Conservation (phyloP, 2,888 invertebrate species). For the Unio pictorum region DNA sequence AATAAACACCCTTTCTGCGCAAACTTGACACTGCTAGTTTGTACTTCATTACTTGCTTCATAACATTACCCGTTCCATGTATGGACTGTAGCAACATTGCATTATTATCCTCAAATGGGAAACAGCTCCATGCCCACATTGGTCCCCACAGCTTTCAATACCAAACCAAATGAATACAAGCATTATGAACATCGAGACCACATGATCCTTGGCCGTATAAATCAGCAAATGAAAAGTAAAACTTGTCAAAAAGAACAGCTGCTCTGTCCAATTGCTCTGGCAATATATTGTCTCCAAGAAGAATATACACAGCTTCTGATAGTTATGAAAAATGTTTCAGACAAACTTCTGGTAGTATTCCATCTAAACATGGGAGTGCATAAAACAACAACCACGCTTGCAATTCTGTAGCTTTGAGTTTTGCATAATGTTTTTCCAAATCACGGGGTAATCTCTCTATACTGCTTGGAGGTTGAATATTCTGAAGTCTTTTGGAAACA, state of each 20-base stretch:
- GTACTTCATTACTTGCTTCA: too few species aligned
- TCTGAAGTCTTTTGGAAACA: too few species aligned
- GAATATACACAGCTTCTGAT: slow-evolving; percentile 17
- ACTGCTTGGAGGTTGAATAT: too few species aligned
- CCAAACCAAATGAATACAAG: slow-evolving; percentile 10
- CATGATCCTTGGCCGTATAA: slow-evolving; percentile 20
- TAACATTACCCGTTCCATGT: too few species aligned
- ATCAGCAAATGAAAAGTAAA: slow-evolving; percentile 18
- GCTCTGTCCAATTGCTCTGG: slow-evolving; percentile 13
- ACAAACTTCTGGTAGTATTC: slow-evolving; percentile 13
- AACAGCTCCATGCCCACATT: slow-evolving; percentile 32
- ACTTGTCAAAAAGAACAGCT: slow-evolving; percentile 14
- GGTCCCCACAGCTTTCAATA: slow-evolving; percentile 22
- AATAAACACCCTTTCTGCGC: too few species aligned
- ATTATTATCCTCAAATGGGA: slow-evolving; percentile 27
- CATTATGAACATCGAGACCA: slow-evolving; percentile 34
- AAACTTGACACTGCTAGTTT: too few species aligned
- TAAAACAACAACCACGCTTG: too few species aligned
- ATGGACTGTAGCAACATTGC: slow-evolving; percentile 13
- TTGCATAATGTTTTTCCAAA: too few species aligned
- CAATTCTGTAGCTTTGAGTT: too few species aligned
- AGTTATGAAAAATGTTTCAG: too few species aligned
- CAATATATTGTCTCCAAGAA: slow-evolving; percentile 14
- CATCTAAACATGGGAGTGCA: slow-evolving; percentile 19
- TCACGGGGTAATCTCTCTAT: too few species aligned